A percentile compares a stretch with the other conserved stretches of the same genome.
These are phyloP conservation scores for Nomada hirtipes DNA, from an alignment of 2,888 invertebrate genomes.

Conservation along the genomic window DNA sequence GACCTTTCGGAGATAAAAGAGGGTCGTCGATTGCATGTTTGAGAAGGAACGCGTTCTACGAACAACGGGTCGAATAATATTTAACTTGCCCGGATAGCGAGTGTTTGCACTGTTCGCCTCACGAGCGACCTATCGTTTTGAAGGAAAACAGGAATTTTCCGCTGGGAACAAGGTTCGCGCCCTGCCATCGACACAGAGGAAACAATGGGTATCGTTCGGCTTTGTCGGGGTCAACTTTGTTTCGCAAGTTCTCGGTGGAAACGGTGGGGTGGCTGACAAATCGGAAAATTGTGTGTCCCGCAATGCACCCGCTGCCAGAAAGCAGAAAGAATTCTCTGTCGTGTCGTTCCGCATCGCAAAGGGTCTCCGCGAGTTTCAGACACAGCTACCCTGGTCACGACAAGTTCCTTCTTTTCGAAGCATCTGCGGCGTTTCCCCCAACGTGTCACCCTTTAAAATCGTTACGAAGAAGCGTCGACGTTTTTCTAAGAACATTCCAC, in stretches of 20 bases:
- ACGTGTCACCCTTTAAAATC: too few species aligned
- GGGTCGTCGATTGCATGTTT: neutral
- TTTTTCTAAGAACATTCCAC: too few species aligned
- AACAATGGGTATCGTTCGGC: constrained; percentile 61
- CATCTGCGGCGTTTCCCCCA: neutral
- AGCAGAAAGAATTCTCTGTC: constrained; percentile 39
- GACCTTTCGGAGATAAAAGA: neutral
- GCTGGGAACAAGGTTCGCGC: neutral
- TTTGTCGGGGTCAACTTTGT: constrained; percentile 64
- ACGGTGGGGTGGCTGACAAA: constrained; percentile 15
- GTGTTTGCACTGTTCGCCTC: constrained; percentile 1
- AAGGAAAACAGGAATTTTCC: constrained; percentile 42
- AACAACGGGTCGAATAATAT: constrained; percentile 13
- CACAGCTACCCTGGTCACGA: neutral
- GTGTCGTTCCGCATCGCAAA: constrained; percentile 34
- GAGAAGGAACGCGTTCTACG: neutral
- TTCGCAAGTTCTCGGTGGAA: constrained; percentile 45
- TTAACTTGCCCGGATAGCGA: constrained; percentile 10
- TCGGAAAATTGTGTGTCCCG: constrained; percentile 29
- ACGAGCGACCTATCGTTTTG: neutral
- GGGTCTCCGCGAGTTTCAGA: constrained; percentile 26
- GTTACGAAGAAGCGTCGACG: too few species aligned
- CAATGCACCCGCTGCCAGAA: constrained; percentile 10
- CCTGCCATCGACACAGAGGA: constrained; percentile 19
- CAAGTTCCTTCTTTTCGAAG: neutral